These are phyloP conservation scores for Scolopax bukidnonensis DNA, from an alignment of 2,797 vertebrate genomes.

Conservation along the genomic window DNA sequence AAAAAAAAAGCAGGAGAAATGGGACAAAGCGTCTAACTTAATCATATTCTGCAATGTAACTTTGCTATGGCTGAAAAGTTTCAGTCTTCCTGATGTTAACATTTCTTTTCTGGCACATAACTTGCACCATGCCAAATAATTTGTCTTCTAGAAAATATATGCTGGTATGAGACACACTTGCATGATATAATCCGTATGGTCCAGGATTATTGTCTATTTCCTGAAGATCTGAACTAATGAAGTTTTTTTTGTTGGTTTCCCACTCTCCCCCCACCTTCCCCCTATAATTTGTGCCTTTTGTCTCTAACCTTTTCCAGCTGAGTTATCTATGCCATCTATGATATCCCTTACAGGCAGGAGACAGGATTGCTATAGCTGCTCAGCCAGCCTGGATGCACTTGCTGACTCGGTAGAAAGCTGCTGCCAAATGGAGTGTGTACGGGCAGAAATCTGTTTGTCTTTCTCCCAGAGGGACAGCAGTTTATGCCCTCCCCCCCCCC, in stretches of 20 bases:
- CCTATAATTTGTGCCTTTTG: constrained; percentile 20
- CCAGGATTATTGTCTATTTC: neutral
- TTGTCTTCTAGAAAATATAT: constrained; percentile 30
- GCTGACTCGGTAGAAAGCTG: constrained; percentile 51
- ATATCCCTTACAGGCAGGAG: constrained; percentile 22
- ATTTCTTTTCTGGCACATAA: constrained; percentile 11
- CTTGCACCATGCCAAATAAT: neutral
- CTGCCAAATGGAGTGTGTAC: constrained; percentile 49
- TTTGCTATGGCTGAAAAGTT: constrained; percentile 56
- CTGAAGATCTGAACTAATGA: neutral
- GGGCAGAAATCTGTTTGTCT: constrained; percentile 46
- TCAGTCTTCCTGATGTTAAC: constrained; percentile 17
- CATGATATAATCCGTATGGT: neutral
- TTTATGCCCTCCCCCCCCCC: constrained; percentile 7
- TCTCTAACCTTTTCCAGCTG: constrained; percentile 35
- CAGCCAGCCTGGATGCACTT: constrained; percentile 22
- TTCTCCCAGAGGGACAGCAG: constrained; percentile 43
- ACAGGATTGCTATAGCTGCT: neutral
- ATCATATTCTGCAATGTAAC: constrained; percentile 47
- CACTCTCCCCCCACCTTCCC: too few relatives aligned
- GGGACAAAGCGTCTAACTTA: constrained; percentile 50
- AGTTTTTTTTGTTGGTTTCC: neutral
- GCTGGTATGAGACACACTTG: neutral
- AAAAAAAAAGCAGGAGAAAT: neutral
- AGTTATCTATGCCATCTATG: constrained; percentile 30